Conservation (phyloP, 1,140 invertebrate genomes). For the Drosophila takahashii region DNA sequence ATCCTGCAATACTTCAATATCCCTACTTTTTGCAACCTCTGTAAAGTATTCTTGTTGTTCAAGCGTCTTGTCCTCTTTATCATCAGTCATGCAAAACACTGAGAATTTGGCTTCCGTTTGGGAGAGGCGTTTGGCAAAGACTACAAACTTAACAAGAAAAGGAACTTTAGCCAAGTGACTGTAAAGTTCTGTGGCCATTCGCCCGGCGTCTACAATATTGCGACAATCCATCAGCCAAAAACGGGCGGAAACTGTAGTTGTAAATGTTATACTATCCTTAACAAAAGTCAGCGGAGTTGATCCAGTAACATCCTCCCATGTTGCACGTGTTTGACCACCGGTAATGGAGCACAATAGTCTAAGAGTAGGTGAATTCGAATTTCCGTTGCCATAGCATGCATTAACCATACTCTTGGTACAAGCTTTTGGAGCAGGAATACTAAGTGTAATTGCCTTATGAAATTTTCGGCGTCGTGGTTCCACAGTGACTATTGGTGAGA, state of each 20-base stretch:
- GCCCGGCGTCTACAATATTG: constrained; percentile 97
- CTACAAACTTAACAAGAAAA: constrained; percentile 97
- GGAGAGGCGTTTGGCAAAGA: constrained; percentile 98
- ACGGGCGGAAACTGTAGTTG: constrained; percentile 99
- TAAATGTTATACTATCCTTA: constrained; percentile 99
- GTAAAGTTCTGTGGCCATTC: constrained; percentile 99
- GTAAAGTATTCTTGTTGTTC: constrained; percentile 98
- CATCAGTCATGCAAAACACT: constrained; percentile 99
- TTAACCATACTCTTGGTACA: constrained; percentile 98
- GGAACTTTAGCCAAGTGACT: constrained; percentile 96
- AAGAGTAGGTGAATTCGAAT: constrained; percentile 91
- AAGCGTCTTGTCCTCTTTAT: constrained; percentile 98
- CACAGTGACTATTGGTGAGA: constrained; percentile 99
- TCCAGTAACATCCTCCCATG: constrained; percentile 99
- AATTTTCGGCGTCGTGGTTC: constrained; percentile 98
- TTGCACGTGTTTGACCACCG: constrained; percentile 97
- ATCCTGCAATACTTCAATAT: constrained; percentile 98
- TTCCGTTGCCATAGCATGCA: constrained; percentile 89
- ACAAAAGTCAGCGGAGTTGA: constrained; percentile 98
- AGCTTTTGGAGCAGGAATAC: constrained; percentile 97
- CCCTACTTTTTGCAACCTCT: constrained; percentile 98
- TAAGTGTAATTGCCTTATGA: constrained; percentile 99
- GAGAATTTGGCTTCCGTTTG: constrained; percentile 95
- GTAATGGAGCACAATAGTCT: constrained; percentile 99
- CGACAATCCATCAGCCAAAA: constrained; percentile 99